Conservation (phyloP, 2,113 vertebrate species). For the Pyxicephalus adspersus region DNA sequence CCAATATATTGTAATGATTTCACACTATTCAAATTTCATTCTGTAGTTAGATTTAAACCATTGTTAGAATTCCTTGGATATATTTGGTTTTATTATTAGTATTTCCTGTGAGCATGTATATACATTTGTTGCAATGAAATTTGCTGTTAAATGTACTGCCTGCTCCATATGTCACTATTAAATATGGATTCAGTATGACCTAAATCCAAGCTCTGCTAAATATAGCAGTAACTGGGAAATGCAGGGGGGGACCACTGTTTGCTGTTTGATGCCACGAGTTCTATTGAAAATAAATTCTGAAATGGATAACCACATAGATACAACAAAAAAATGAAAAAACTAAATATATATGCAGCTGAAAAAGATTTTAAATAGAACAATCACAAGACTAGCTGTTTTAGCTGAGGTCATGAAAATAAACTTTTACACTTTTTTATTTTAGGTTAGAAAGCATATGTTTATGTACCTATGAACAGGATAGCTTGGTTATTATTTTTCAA, state of each 20-base stretch:
- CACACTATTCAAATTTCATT: neutral
- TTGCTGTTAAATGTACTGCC: slow-evolving; percentile 1
- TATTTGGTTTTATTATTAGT: neutral
- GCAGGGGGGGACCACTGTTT: neutral
- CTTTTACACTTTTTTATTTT: slow-evolving; percentile 27
- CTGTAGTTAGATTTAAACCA: neutral
- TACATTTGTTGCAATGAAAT: neutral
- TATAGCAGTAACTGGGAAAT: slow-evolving; percentile 49
- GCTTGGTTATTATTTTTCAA: slow-evolving; percentile 21
- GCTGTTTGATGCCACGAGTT: slow-evolving; percentile 7
- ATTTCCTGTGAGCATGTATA: slow-evolving; percentile 5
- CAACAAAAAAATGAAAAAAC: slow-evolving; percentile 25
- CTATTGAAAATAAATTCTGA: slow-evolving; percentile 52
- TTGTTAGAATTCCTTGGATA: neutral
- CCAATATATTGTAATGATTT: neutral
- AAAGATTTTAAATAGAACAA: neutral
- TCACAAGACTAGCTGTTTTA: neutral
- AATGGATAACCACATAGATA: slow-evolving; percentile 50
- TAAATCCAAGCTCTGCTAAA: neutral
- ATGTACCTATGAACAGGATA: neutral
- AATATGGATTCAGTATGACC: slow-evolving; percentile 34
- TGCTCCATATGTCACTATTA: slow-evolving; percentile 37
- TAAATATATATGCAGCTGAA: slow-evolving; percentile 36
- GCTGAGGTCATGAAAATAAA: neutral
- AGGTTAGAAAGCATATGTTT: neutral